Base-by-base conservation (phyloP, 2,797 vertebrate genomes). In the Cynodonichthys magdalenae region DNA sequence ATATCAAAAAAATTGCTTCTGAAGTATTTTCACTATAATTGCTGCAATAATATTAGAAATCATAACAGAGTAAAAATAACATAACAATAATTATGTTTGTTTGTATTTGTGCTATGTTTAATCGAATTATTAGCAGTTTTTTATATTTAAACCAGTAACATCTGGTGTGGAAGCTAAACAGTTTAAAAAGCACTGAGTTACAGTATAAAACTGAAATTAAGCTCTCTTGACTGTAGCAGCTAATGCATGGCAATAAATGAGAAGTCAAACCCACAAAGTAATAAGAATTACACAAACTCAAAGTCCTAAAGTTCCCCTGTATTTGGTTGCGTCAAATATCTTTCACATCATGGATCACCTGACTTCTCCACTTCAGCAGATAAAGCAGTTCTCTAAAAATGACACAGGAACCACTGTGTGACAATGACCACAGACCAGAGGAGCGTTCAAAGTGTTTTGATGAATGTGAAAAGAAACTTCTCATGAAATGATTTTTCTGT, bases 401-500 rank as follows among this genome's bases (percentile, higher is more conserved):
- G 39, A n/a, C 47, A 67, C 9, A 39, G 20, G 9, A 60, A 9
- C 41, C 4, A 18, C 19, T 34, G 42, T 66, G 46, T 19, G 18
- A 34, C 10, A 63, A 53, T 7, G 55, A 27, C 17, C 28, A 44
- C 24, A 49, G 3, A 31, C 39, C 36, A 48, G 20, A 54, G 5
- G 57, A 77, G 41, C 59, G 63, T 59, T 71, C 18, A 56, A 18
- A 73, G 66, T 59, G 61, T 15, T 63, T 57, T 29, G 24, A 46
- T 27, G 69, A 66, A 70, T 78, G 49, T 58, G 46, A 66, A 64
- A 53, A 74, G 50, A 39, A 51, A 47, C 41, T 60, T 73, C 65
- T 71, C 3, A 53, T 57, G 60, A 62, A 62, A 69, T 61, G 10
- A 80, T 57, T 54, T 70, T 77, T 67, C 63, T 42, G 44, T 59